A percentile compares a stretch with the other conserved stretches of the same genome.
Evolutionary conservation across 2,888 invertebrate species (phyloP).

Genomic region (Meteorus colon): DNA sequence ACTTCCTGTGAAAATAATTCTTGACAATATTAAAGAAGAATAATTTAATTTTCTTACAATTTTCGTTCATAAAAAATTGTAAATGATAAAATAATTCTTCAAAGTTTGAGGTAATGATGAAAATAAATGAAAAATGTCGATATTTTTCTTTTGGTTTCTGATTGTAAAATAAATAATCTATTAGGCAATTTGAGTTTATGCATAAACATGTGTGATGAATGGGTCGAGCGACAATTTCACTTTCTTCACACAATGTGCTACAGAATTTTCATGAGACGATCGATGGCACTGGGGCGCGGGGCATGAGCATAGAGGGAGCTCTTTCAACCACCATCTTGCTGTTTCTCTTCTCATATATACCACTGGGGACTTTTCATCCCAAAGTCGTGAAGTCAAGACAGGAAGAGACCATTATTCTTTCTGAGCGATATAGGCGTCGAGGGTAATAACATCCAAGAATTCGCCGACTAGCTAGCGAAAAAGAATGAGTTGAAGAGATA

Average conservation of each 20-base stretch:
- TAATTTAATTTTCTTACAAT: too few relatives aligned
- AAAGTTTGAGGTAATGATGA: too few relatives aligned
- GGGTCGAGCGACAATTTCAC: conserved; percentile 18
- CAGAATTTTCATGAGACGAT: conserved; percentile 27
- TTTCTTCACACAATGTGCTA: conserved; percentile 18
- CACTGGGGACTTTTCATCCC: conserved; percentile 62
- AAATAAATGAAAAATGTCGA: too few relatives aligned
- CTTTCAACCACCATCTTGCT: conserved; percentile 37
- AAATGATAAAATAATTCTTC: too few relatives aligned
- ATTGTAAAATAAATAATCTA: too few relatives aligned
- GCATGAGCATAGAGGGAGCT: conserved; percentile 8
- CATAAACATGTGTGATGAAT: background rate
- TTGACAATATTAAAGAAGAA: too few relatives aligned
- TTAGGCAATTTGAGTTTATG: too few relatives aligned
- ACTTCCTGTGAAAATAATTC: background rate
- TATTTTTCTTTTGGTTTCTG: too few relatives aligned
- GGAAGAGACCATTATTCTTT: conserved; percentile 67
- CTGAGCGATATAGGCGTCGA: conserved; percentile 59
- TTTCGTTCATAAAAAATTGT: too few relatives aligned
- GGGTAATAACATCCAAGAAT: conserved; percentile 63
- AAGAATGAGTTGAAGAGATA: background rate
- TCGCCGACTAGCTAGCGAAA: conserved; percentile 40
- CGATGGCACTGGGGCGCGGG: conserved; percentile 31
- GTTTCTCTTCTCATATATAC: conserved; percentile 41
- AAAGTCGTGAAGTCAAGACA: conserved; percentile 57